Percentiles rank a stretch among this genome's conserved stretches.
phyloP scores from a whole-genome alignment of 2,797 vertebrate genomes.

The Hyperoplus immaculatus region DNA sequence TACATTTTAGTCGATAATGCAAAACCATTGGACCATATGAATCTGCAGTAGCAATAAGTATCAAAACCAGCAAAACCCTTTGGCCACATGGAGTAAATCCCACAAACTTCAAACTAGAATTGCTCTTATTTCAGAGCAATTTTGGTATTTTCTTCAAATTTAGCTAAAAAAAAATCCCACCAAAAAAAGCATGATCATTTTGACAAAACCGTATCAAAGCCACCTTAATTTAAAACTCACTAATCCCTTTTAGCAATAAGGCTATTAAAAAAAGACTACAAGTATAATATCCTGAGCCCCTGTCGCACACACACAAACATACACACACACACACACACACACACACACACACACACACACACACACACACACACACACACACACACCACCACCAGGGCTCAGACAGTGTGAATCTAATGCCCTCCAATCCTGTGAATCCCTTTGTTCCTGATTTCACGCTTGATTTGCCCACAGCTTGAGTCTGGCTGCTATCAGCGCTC shows the following conservation, averaged over 20 bases:
- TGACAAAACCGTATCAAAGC: constrained; percentile 57
- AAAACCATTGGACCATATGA: constrained; percentile 1
- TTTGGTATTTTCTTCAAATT: constrained; percentile 1
- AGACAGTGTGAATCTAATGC: constrained; percentile 84
- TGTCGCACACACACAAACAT: constrained; percentile 41
- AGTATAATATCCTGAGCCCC: constrained; percentile 70
- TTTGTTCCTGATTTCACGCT: constrained; percentile 85
- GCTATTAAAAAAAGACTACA: constrained; percentile 75
- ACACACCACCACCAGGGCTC: constrained; percentile 58
- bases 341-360: constrained; percentile 20
- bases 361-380: constrained; percentile 47
- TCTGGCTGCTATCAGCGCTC: constrained; percentile 76
- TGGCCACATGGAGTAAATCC: neutral
- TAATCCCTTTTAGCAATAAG: constrained; percentile 73
- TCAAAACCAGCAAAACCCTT: constrained; percentile 7
- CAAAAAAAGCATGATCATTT: constrained; percentile 39
- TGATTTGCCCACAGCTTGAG: constrained; percentile 85
- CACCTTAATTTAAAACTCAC: constrained; percentile 67
- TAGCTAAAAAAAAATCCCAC: constrained; percentile 36
- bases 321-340: constrained; percentile 44
- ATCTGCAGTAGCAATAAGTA: neutral
- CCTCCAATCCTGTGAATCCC: constrained; percentile 83
- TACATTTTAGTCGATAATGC: neutral
- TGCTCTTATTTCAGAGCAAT: neutral
- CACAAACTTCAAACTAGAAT: neutral